Base-by-base conservation (phyloP, 2,113 vertebrate species). In the Odocoileus virginianus region DNA sequence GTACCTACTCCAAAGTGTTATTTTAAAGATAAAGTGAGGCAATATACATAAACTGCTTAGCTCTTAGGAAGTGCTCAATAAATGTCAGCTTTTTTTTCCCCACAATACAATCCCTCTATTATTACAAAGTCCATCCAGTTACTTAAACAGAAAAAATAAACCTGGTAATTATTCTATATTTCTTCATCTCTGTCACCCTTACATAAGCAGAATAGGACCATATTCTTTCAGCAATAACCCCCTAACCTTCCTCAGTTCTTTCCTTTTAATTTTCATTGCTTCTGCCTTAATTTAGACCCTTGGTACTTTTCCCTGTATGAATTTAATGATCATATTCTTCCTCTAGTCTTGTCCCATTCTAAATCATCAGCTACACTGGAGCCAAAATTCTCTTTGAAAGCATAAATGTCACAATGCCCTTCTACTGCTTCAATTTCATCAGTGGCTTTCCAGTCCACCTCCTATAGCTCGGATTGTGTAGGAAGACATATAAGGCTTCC, bases 1-100 rank as follows among this genome's bases (percentile, higher is more conserved):
- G n/a, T 12, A n/a, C 13, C n/a, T 84, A 57, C 23, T 91, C 17
- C 23, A 50, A 43, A 25, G n/a, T 85, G 8, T 81, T 86, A 15
- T 67, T 58, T 93, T 89, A 64, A 92, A 95, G 67, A 93, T 47
- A 91, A 94, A 83, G 33, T 76, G 27, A 96, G 55, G 33, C 25
- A 83, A 87, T 86, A 47, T 33, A 74, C 47, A 64, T 76, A 95
- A 95, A 64, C 17, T 83, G 67, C 50, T 91, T 81, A 81, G 13
- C 30, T 60, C 13, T 36, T 30, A 96, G 57, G 83, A 90, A 91
- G 30, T 97, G 11, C 21, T 87, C 64, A 57, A 84, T 64, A 89
- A 79, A 52, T 52, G 52, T 83, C 36, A 79, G 23, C 17, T 60
- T 55, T 57, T 85, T 52, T 91, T 28, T 36, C 3, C 1, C 1